Evolutionary conservation across 2,113 vertebrate species (phyloP).

Genomic region (Bolborhynchus lineola): DNA sequence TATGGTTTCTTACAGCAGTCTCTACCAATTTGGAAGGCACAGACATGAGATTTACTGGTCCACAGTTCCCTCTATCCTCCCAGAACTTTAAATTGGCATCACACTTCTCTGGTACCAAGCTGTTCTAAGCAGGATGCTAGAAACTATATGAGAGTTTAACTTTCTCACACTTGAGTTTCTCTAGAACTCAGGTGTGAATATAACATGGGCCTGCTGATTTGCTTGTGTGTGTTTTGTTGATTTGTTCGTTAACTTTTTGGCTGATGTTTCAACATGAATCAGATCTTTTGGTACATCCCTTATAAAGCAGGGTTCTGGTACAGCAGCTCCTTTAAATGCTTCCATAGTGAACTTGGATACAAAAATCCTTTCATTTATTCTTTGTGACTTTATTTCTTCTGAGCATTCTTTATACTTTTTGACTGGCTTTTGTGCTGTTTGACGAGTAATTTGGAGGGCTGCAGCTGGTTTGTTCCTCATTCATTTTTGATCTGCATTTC

Average conservation of each 20-base stretch:
- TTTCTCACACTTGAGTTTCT: slow-evolving; percentile 12
- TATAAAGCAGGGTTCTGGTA: background rate
- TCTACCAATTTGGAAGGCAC: background rate
- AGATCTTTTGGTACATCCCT: background rate
- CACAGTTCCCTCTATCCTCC: background rate
- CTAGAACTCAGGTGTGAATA: background rate
- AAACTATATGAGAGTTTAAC: background rate
- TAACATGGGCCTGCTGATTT: background rate
- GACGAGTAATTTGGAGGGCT: background rate
- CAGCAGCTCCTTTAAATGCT: background rate
- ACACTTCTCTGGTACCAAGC: background rate
- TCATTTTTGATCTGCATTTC: background rate
- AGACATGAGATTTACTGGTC: background rate
- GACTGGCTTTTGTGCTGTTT: background rate
- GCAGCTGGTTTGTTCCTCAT: background rate
- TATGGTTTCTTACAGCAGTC: background rate
- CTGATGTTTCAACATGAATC: background rate
- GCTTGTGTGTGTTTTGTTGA: background rate
- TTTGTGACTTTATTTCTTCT: background rate
- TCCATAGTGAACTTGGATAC: background rate
- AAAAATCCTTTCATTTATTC: background rate
- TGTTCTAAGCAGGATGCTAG: background rate
- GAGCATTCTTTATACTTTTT: background rate
- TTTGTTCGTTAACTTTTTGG: background rate
- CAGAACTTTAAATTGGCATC: background rate